Evolutionary conservation across 2,113 vertebrate genomes (phyloP).

Genomic region (Erythrocebus patas): DNA sequence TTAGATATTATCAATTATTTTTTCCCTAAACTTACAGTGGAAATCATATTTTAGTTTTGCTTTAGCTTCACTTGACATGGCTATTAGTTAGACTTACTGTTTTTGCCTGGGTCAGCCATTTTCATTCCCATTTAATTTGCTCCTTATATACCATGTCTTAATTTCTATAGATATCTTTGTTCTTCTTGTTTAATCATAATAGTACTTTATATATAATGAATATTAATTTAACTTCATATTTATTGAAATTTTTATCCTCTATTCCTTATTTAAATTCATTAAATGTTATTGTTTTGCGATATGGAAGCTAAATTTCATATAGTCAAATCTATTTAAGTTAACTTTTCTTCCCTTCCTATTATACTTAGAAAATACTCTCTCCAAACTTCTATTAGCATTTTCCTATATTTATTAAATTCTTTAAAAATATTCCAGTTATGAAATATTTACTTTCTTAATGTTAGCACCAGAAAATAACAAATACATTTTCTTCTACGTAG

Average conservation of each 20-base stretch:
- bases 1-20: neutral
- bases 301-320: neutral
- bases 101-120: neutral
- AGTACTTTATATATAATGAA: neutral
- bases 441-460: neutral
- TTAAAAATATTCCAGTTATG: neutral
- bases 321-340: neutral
- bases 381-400: neutral
- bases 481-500: neutral
- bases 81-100: neutral
- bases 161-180: neutral
- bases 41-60: neutral
- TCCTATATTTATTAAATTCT: neutral
- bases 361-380: neutral
- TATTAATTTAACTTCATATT: neutral
- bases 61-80: neutral
- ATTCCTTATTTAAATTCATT: neutral
- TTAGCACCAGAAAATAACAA: neutral
- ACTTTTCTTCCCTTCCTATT: neutral
- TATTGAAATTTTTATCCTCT: neutral
- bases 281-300: neutral
- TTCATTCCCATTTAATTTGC: neutral
- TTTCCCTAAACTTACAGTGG: neutral
- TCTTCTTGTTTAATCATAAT: neutral
- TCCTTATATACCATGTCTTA: neutral